Base-by-base conservation (phyloP, 2,888 invertebrate species). In the Ctenicera cuprea region DNA sequence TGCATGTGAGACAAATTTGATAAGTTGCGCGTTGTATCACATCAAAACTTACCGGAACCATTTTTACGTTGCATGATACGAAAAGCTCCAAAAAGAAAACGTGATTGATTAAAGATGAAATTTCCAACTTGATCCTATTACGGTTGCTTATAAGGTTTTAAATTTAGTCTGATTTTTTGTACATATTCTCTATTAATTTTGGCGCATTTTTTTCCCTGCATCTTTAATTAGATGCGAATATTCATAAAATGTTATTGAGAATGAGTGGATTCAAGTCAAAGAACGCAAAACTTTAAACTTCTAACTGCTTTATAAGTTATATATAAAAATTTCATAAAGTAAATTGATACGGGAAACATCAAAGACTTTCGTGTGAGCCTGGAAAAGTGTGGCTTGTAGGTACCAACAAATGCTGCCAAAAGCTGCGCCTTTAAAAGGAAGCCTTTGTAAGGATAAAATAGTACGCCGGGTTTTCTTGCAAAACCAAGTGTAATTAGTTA, bases 271-370 rank as follows among this genome's bases (percentile, higher is more conserved):
- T 30, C 33, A 54, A 54, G n/a, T 30, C 33, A 54, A 54, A 54
- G 54, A 54, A 54, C 30, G 54, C 3, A 33, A 14, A 54, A 54
- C 54, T 54, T 54, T 30, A 54, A 54, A 14, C n/a, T 50, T 11
- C 50, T 54, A 54, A 54, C 30, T 20, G 30, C 30, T 54, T 33
- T 54, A 54, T n/a, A 54, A 54, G 54, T 54, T 54, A 54, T n/a
- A n/a, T n/a, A n/a, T 54, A 54, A 54, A 54, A 54, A 54, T 54
- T 54, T 54, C 54, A 54, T 54, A 54, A 54, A 26, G 54, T 54
- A 54, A 54, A 54, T 54, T 54, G 54, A 54, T 54, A 54, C 54
- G 26, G 54, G 8, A 54, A 54, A 54, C 54, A 54, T 54, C 54
- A 54, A 54, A 54, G 54, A 1, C 9, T 4, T 18, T 54, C 45